These are phyloP conservation scores for Botia almorhae DNA, from an alignment of 2,797 vertebrate genomes.

Conservation along the genomic window DNA sequence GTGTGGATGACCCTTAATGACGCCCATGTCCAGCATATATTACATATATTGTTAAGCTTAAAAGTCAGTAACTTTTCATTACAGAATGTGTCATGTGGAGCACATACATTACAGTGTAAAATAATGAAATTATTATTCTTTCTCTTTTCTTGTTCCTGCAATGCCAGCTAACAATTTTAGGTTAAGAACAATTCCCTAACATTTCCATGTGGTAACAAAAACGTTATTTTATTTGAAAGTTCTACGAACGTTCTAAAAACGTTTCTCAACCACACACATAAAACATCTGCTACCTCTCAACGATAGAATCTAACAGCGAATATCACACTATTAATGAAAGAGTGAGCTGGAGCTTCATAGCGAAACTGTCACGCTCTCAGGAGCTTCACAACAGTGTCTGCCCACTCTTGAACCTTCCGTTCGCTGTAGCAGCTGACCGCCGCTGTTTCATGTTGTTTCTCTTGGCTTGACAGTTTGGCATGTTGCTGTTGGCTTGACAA, in stretches of 20 bases:
- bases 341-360: constrained; percentile 58
- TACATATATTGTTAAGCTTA: constrained; percentile 67
- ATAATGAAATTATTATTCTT: constrained; percentile 35
- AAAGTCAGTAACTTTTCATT: constrained; percentile 63
- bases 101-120: neutral
- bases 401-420: constrained; percentile 60
- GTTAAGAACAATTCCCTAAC: no score
- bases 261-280: neutral
- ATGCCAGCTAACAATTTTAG: neutral
- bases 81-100: constrained; percentile 46
- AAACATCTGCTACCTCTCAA: constrained; percentile 35
- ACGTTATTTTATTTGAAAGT: no score
- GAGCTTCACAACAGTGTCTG: constrained; percentile 61
- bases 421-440: constrained; percentile 60
- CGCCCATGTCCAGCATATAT: constrained; percentile 62
- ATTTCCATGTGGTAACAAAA: no score
- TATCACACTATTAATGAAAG: constrained; percentile 61
- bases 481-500: constrained; percentile 65
- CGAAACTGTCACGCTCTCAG: constrained; percentile 62
- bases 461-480: constrained; percentile 68
- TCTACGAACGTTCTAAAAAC: neutral
- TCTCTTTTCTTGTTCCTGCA: neutral
- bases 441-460: constrained; percentile 64
- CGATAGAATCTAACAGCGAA: constrained; percentile 34
- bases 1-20: constrained; percentile 66